A percentile compares a stretch with the other conserved stretches of the same genome.
These are phyloP conservation scores for Mus minutoides DNA, from an alignment of 2,797 vertebrate species.

Conservation along the genomic window DNA sequence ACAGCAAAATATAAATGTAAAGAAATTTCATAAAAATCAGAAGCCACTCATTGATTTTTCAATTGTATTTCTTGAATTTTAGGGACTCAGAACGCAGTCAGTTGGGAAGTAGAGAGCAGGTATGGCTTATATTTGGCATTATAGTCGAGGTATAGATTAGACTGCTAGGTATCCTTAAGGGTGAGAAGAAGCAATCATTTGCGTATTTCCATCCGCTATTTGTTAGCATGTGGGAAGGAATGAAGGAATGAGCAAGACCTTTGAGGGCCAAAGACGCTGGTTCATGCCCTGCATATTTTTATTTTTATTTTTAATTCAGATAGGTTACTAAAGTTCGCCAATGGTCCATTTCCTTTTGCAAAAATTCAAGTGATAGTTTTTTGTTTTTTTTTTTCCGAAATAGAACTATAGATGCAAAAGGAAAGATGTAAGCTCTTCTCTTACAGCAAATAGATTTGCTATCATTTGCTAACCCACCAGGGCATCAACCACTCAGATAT, in stretches of 20 bases:
- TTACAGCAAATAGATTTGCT: background rate
- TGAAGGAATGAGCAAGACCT: background rate
- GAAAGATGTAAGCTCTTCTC: background rate
- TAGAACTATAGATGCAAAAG: background rate
- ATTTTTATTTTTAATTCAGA: background rate
- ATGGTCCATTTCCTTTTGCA: background rate
- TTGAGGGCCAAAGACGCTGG: background rate
- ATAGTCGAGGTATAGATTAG: background rate
- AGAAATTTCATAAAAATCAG: background rate
- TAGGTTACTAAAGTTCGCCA: background rate
- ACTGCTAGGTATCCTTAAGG: background rate
- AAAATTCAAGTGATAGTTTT: background rate
- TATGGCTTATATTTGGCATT: background rate
- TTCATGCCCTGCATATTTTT: background rate
- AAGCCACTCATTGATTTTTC: background rate
- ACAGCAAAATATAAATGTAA: slow-evolving; percentile 38
- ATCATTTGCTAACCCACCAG: background rate
- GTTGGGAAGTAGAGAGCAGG: background rate
- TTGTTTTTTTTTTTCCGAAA: background rate
- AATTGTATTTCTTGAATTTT: background rate
- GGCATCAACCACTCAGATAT: background rate
- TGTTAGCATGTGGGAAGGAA: background rate
- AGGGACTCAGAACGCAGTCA: background rate
- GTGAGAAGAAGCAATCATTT: slow-evolving; percentile 7
- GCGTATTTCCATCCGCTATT: background rate